Conservation (phyloP, 92 coral and sea anemone genomes). For the Palythoa grandiflora region DNA sequence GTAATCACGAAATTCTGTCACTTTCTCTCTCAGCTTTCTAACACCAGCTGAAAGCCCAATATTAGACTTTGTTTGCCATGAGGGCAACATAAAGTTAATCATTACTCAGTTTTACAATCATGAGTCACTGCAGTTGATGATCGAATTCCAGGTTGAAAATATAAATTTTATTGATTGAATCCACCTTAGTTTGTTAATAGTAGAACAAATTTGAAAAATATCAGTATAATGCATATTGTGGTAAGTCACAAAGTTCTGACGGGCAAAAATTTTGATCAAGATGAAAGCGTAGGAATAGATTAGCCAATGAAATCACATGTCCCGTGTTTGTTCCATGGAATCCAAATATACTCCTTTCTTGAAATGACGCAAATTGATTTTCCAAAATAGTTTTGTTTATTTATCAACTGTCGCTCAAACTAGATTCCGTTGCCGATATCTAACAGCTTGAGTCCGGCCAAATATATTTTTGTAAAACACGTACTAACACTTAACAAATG, state of each 20-base stretch:
- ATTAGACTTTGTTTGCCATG: background rate
- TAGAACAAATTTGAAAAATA: background rate
- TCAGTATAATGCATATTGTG: background rate
- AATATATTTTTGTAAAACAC: background rate
- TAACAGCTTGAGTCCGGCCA: background rate
- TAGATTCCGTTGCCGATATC: background rate
- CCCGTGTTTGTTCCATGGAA: background rate
- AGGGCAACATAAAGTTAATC: no score
- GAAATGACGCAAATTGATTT: conserved; percentile 16
- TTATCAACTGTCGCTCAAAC: background rate
- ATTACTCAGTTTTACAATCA: no score
- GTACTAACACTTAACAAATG: background rate
- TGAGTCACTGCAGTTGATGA: no score
- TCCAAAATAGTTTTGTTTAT: background rate
- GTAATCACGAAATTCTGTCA: background rate
- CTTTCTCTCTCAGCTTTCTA: background rate
- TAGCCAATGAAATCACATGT: background rate
- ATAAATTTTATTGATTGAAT: no score
- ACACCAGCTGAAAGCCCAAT: background rate
- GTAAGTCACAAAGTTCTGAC: background rate
- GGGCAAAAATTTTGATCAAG: background rate
- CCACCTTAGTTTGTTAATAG: background rate
- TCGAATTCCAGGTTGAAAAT: no score
- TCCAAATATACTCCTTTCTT: background rate
- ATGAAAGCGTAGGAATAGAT: background rate